Evolutionary conservation across 2,888 invertebrate species (phyloP).

Genomic region (Shargacucullia verbasci): DNA sequence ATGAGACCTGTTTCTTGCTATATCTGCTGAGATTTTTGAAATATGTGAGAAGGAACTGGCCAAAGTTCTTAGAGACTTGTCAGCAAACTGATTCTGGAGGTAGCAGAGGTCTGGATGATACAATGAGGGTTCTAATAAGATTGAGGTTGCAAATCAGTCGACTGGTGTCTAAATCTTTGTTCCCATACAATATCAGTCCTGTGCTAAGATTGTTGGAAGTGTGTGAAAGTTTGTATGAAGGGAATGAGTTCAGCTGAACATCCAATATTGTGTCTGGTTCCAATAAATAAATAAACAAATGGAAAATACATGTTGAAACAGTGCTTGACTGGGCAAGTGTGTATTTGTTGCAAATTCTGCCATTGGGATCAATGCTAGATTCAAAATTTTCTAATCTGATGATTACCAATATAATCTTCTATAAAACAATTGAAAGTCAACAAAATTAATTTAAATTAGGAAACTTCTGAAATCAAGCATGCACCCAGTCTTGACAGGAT

Average conservation of each 20-base stretch:
- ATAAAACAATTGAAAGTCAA: too few species aligned
- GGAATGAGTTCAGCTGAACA: conserved; percentile 93
- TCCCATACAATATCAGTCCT: conserved; percentile 97
- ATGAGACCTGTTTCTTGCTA: conserved; percentile 96
- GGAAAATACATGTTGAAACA: conserved; percentile 25
- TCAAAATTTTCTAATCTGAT: too few species aligned
- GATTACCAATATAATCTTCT: too few species aligned
- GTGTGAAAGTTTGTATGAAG: conserved; percentile 95
- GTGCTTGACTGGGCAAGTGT: conserved; percentile 20
- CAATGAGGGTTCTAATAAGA: conserved; percentile 95
- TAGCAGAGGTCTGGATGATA: conserved; percentile 91
- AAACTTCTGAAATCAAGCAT: neutral
- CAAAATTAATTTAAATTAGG: neutral
- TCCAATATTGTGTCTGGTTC: conserved; percentile 5
- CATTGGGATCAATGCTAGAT: neutral
- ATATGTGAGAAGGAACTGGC: conserved; percentile 95
- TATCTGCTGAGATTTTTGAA: conserved; percentile 95
- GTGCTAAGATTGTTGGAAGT: conserved; percentile 94
- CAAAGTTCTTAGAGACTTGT: conserved; percentile 94
- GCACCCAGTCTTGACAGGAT: too few species aligned
- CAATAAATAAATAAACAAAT: conserved; percentile 24
- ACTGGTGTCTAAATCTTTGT: conserved; percentile 94
- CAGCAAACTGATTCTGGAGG: conserved; percentile 89
- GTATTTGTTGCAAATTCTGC: conserved; percentile 1
- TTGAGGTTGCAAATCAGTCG: conserved; percentile 94